A percentile compares a stretch with the other conserved stretches of the same genome.
Conservation (phyloP, 1,140 invertebrate species). For the Samia ricini region DNA sequence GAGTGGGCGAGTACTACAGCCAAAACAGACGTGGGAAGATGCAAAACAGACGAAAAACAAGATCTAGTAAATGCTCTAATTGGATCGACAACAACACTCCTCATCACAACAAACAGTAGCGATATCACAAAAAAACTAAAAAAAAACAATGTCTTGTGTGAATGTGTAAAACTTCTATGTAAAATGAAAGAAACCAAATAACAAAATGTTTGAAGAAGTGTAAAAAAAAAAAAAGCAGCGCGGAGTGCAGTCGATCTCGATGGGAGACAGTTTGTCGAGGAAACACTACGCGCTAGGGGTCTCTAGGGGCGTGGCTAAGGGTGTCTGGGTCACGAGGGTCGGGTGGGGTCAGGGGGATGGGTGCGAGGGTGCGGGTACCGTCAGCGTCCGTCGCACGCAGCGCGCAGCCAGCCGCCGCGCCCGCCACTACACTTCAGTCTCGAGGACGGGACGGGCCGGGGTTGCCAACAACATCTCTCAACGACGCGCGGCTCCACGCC, state of each 20-base stretch:
- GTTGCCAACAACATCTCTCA: constrained; percentile 74
- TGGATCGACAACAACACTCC: constrained; percentile 48
- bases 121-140: neutral
- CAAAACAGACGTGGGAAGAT: constrained; percentile 44
- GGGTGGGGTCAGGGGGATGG: constrained; percentile 19
- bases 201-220: neutral
- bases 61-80: constrained; percentile 44
- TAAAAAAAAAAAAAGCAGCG: neutral
- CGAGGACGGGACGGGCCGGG: constrained; percentile 69
- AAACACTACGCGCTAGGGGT: constrained; percentile 7
- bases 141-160: neutral
- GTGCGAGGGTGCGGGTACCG: constrained; percentile 45
- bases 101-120: constrained; percentile 1
- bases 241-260: constrained; percentile 15
- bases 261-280: neutral
- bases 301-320: constrained; percentile 9
- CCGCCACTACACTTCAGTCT: constrained; percentile 77
- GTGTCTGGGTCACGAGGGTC: constrained; percentile 24
- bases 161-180: neutral
- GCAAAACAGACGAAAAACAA: constrained; percentile 53
- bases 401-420: constrained; percentile 53
- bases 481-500: constrained; percentile 64
- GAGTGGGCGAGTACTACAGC: constrained; percentile 33
- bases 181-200: neutral
- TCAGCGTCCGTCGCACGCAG: constrained; percentile 56